These are phyloP conservation scores for Apoda limacodes DNA, from an alignment of 2,888 invertebrate species.

Conservation along the genomic window DNA sequence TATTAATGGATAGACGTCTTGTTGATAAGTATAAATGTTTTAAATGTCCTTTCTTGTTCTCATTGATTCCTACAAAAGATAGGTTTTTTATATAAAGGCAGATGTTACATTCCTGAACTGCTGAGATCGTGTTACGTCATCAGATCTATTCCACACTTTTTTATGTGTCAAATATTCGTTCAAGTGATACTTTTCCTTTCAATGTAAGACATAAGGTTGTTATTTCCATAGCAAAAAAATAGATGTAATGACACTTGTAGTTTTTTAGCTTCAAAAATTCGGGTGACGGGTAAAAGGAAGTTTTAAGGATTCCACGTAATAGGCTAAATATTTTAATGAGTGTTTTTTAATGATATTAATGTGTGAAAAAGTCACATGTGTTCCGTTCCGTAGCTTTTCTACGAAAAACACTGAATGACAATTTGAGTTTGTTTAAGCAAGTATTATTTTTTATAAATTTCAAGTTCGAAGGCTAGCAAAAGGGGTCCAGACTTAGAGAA, in stretches of 20 bases:
- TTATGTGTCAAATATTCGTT: too few species aligned
- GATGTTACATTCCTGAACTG: slow-evolving; percentile 34
- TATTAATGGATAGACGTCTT: slow-evolving; percentile 49
- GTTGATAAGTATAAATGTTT: slow-evolving; percentile 59
- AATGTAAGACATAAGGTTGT: slow-evolving; percentile 8
- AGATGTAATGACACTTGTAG: slow-evolving; percentile 10
- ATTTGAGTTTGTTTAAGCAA: too few species aligned
- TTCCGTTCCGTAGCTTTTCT: too few species aligned
- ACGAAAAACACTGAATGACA: too few species aligned
- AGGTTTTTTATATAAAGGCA: slow-evolving; percentile 30
- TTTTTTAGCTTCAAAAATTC: slow-evolving; percentile 32
- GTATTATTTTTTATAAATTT: too few species aligned
- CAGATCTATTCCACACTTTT: slow-evolving; percentile 16
- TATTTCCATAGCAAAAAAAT: slow-evolving; percentile 2
- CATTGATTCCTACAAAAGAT: slow-evolving; percentile 39
- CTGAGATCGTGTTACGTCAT: slow-evolving; percentile 23
- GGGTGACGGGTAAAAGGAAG: slow-evolving; percentile 38
- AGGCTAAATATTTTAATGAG: slow-evolving; percentile 59
- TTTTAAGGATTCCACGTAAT: slow-evolving; percentile 42
- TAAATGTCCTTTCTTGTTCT: slow-evolving; percentile 34
- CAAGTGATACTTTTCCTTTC: too few species aligned
- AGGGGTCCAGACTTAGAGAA: too few species aligned
- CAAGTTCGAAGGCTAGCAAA: too few species aligned
- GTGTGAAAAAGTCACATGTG: slow-evolving; percentile 22
- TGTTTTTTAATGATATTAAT: slow-evolving; percentile 35